phyloP scores from a whole-genome alignment of 2,113 vertebrate species.

The Cheilinus undulatus region DNA sequence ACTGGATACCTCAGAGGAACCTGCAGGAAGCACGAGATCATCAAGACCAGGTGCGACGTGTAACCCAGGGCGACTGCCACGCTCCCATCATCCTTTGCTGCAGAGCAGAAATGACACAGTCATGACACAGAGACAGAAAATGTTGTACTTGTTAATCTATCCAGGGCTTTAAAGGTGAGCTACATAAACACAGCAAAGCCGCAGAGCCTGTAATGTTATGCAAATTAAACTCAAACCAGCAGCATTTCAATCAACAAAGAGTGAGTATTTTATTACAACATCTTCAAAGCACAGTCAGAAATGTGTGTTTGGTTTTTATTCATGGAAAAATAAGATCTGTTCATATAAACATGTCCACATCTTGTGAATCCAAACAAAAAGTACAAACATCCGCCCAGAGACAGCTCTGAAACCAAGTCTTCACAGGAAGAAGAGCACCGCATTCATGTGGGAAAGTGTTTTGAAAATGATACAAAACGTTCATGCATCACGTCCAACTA shows the following conservation, averaged over 20 bases:
- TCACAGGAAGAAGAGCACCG: conserved; percentile 30
- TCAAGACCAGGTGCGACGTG: conserved; percentile 96
- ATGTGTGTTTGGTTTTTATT: conserved; percentile 15
- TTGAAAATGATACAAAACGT: conserved; percentile 34
- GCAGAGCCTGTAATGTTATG: neutral
- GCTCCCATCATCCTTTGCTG: conserved; percentile 98
- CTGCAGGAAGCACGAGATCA: conserved; percentile 98
- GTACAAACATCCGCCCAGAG: conserved; percentile 28
- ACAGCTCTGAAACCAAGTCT: conserved; percentile 22
- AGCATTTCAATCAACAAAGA: conserved; percentile 18
- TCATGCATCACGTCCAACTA: conserved; percentile 27
- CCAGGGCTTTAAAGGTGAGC: neutral
- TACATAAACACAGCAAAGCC: conserved; percentile 11
- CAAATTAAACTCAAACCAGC: conserved; percentile 22
- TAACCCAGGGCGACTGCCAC: conserved; percentile 97
- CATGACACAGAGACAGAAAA: conserved; percentile 8
- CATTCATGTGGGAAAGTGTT: conserved; percentile 47
- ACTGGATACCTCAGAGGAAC: conserved; percentile 97
- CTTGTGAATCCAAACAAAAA: conserved; percentile 40
- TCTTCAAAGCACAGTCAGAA: conserved; percentile 27
- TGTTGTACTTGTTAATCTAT: neutral
- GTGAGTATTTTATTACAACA: conserved; percentile 27
- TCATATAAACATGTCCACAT: conserved; percentile 39
- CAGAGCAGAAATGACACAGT: conserved; percentile 40
- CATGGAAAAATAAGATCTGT: conserved; percentile 30